Base-by-base conservation (phyloP, 2,888 invertebrate species). In the Spilosoma lubricipeda region DNA sequence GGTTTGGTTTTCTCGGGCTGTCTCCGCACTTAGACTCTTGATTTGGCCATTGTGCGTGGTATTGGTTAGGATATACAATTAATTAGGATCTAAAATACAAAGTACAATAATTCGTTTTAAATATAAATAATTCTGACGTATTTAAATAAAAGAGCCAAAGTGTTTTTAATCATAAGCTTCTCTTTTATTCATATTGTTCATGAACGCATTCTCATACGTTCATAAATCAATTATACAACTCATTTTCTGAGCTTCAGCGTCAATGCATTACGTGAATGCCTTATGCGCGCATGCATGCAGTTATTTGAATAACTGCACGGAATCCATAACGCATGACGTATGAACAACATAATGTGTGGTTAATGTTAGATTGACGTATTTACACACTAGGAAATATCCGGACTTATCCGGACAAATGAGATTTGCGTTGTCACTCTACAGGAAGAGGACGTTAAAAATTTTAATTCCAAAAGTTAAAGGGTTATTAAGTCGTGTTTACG, bases 391-490 rank as follows among this genome's bases (percentile, higher is more conserved):
- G 23, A n/a, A 23, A 9, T 23, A 68, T 68, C 52, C 13, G 20
- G 68, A 64, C 33, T 63, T 36, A 2, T 68, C 72, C 68, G 7
- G 9, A 64, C 9, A 65, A 73, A 64, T 39, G 0, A 33, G 33
- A 67, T 56, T 56, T 48, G 18, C 64, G 23, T 73, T 23, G 67
- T 30, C 67, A 63, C 67, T 45, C 52, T 76, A 66, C 4, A 18
- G 39, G 70, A 72, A 69, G 39, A 36, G 76, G 72, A 77, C 78
- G 70, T 76, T 81, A 81, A 85, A 81, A 81, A 79, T 81, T 82
- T 83, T 78, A 80, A 83, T 78, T 77, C 75, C 23, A 75, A 77
- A 79, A 79, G 80, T 80, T 81, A 75, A 81, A 80, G 81, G 80
- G 75, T 77, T 80, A 72, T 76, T 73, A 72, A 76, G 70, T 59